Percentiles rank a stretch among this genome's conserved stretches.
Evolutionary conservation across 2,888 invertebrate genomes (phyloP).

Genomic region (Synergus gifuensis): DNA sequence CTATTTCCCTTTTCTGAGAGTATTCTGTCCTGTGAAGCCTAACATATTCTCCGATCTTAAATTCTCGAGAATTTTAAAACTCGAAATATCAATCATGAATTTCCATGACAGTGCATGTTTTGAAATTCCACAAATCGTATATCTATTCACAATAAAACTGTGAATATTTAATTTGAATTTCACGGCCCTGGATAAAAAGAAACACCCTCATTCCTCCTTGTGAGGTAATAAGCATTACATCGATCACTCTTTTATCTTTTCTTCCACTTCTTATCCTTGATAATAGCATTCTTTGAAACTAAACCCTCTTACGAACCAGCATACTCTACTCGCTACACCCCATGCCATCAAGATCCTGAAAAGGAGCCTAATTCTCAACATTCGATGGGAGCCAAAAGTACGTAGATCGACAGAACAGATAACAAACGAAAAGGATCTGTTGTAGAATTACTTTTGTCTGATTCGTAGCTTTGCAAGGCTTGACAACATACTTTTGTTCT

Average conservation of each 20-base stretch:
- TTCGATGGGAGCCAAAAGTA: neutral
- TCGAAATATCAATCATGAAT: too few species aligned
- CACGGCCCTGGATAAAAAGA: too few species aligned
- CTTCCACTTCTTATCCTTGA: neutral
- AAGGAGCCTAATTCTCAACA: neutral
- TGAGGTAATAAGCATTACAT: neutral
- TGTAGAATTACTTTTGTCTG: slow-evolving; percentile 15
- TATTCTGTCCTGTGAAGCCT: too few species aligned
- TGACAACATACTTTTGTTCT: slow-evolving; percentile 30
- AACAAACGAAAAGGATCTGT: slow-evolving; percentile 9
- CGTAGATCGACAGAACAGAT: slow-evolving; percentile 11
- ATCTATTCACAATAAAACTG: too few species aligned
- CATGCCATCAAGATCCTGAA: neutral
- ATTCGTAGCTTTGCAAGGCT: neutral
- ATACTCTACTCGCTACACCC: neutral
- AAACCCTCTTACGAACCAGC: slow-evolving; percentile 9
- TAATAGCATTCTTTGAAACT: slow-evolving; percentile 18
- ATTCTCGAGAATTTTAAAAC: too few species aligned
- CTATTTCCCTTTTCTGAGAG: too few species aligned
- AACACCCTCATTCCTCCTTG: neutral
- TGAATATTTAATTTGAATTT: too few species aligned
- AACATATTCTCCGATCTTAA: too few species aligned
- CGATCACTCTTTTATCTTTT: slow-evolving; percentile 14
- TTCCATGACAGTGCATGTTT: too few species aligned
- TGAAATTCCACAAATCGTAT: too few species aligned